A percentile compares a stretch with the other conserved stretches of the same genome.
Evolutionary conservation across 2,888 invertebrate species (phyloP).

Genomic region (Ormyrus pomaceus): DNA sequence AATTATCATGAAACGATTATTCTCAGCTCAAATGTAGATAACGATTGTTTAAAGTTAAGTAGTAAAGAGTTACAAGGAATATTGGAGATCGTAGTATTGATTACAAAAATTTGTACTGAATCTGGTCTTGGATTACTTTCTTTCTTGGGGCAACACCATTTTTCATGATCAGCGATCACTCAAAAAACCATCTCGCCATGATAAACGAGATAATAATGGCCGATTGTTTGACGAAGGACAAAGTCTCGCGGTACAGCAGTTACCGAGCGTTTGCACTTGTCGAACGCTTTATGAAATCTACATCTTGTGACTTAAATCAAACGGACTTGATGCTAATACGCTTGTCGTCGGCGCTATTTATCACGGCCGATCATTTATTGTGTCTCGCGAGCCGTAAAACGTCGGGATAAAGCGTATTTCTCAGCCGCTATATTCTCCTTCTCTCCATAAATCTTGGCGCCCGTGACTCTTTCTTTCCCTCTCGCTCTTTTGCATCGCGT

Average conservation of each 20-base stretch:
- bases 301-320: slow-evolving; percentile 52
- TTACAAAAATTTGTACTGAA: too few relatives aligned
- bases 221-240: not conserved
- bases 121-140: too few relatives aligned
- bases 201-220: slow-evolving; percentile 5
- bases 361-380: slow-evolving; percentile 55
- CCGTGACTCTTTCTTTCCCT: slow-evolving; percentile 11
- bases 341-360: slow-evolving; percentile 56
- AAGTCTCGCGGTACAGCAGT: not conserved
- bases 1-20: slow-evolving; percentile 56
- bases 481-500: slow-evolving; percentile 9
- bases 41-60: too few relatives aligned
- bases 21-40: too few relatives aligned
- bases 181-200: not conserved
- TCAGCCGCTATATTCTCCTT: slow-evolving; percentile 51
- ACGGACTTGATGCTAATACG: slow-evolving; percentile 53
- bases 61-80: too few relatives aligned
- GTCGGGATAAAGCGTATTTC: slow-evolving; percentile 53
- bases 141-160: not conserved
- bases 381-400: slow-evolving; percentile 52
- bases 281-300: slow-evolving; percentile 47
- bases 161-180: slow-evolving; percentile 7
- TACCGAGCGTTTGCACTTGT: slow-evolving; percentile 46
- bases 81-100: too few relatives aligned
- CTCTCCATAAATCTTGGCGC: slow-evolving; percentile 53